A percentile compares a stretch with the other conserved stretches of the same genome.
These are phyloP conservation scores for Cerceris ruficornis DNA, from an alignment of 2,888 invertebrate species.

Conservation along the genomic window DNA sequence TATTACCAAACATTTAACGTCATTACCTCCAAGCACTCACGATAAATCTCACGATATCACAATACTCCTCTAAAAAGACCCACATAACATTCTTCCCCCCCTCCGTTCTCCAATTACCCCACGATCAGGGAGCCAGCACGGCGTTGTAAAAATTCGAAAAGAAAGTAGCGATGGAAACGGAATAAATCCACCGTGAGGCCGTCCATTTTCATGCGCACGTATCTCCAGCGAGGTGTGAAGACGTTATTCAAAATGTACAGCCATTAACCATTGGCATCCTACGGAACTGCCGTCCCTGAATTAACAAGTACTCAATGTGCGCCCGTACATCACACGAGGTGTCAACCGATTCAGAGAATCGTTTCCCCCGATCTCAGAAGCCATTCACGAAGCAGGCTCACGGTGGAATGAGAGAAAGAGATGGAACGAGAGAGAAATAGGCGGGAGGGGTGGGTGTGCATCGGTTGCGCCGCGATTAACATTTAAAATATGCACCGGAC, in stretches of 20 bases:
- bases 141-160: neutral
- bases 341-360: conserved; percentile 78
- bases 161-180: conserved; percentile 24
- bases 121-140: neutral
- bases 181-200: conserved; percentile 37
- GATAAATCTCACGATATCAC: too few species aligned
- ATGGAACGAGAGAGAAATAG: neutral
- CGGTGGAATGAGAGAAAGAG: neutral
- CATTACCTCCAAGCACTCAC: too few species aligned
- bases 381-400: conserved; percentile 69
- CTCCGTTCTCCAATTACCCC: neutral
- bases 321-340: conserved; percentile 76
- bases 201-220: conserved; percentile 58
- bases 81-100: too few species aligned
- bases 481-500: conserved; percentile 61
- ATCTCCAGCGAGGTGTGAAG: conserved; percentile 67
- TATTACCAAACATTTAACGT: too few species aligned
- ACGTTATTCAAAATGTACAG: conserved; percentile 77
- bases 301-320: conserved; percentile 77
- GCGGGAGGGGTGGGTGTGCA: conserved; percentile 11
- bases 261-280: conserved; percentile 75
- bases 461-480: conserved; percentile 57
- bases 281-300: conserved; percentile 78
- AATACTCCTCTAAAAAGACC: too few species aligned
- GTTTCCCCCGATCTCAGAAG: conserved; percentile 75